Conservation (phyloP, 2,113 vertebrate species). For the Tachuris rubrigastra region DNA sequence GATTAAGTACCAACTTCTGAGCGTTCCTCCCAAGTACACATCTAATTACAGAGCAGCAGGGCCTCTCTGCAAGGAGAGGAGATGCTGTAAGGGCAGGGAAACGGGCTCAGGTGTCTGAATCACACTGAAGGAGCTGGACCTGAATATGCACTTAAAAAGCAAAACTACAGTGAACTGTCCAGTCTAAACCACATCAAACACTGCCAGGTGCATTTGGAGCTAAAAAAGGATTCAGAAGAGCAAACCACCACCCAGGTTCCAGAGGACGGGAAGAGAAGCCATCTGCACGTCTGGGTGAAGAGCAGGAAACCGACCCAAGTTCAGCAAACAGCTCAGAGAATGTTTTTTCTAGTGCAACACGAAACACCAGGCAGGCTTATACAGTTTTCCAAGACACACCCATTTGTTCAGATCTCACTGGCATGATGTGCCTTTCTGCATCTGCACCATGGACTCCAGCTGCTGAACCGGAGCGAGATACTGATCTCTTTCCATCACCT, state of each 20-base stretch:
- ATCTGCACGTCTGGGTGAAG: background rate
- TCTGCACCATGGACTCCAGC: background rate
- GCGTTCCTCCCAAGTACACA: background rate
- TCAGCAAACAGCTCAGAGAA: background rate
- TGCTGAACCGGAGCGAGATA: background rate
- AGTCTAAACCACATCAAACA: background rate
- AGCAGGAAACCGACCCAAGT: background rate
- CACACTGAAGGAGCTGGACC: background rate
- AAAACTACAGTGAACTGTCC: background rate
- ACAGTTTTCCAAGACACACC: background rate
- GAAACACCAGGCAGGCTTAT: background rate
- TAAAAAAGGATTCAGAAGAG: background rate
- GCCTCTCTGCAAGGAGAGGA: background rate
- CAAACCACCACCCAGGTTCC: background rate
- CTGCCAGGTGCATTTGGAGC: background rate
- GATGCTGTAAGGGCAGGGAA: background rate
- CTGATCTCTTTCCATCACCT: background rate
- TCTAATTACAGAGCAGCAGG: constrained; percentile 29
- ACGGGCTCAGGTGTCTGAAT: background rate
- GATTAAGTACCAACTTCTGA: background rate
- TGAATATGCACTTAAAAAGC: background rate
- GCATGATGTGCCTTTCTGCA: background rate
- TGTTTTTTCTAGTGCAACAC: background rate
- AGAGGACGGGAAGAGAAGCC: background rate
- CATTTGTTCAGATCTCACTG: background rate